Conservation (phyloP, 2,113 vertebrate species). For the Fregetta grallaria region DNA sequence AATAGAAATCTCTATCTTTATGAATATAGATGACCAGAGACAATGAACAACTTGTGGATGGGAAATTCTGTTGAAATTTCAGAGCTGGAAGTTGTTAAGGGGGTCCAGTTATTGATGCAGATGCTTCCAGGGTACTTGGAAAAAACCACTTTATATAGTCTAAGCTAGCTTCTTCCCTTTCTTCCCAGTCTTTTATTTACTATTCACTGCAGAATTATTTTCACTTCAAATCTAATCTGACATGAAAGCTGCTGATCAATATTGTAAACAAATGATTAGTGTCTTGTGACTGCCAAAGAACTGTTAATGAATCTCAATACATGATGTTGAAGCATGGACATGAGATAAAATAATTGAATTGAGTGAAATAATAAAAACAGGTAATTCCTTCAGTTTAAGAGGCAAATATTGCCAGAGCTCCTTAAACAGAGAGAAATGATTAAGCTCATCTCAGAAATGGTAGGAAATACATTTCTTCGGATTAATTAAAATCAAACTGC, state of each 20-base stretch:
- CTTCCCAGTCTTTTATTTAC: neutral
- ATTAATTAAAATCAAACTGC: neutral
- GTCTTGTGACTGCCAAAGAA: constrained; percentile 29
- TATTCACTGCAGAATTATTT: constrained; percentile 2
- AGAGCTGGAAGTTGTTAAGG: neutral
- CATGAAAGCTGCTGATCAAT: constrained; percentile 43
- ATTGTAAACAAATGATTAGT: constrained; percentile 47
- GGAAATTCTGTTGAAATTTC: neutral
- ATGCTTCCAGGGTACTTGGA: neutral
- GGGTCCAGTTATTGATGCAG: neutral
- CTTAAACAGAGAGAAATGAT: neutral
- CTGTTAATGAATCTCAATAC: constrained; percentile 31
- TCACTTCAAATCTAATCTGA: constrained; percentile 14
- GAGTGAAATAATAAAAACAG: neutral
- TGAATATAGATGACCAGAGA: neutral
- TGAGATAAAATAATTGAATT: constrained; percentile 31
- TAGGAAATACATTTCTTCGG: neutral
- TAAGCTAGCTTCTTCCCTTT: neutral
- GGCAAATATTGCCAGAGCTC: constrained; percentile 13
- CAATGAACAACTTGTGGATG: neutral
- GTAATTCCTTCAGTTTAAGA: constrained; percentile 15
- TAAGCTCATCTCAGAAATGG: neutral
- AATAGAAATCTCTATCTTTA: neutral
- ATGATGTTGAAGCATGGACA: neutral
- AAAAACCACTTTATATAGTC: neutral